phyloP scores from a whole-genome alignment of 1,140 invertebrate genomes.

The Lasaia peninsularis region DNA sequence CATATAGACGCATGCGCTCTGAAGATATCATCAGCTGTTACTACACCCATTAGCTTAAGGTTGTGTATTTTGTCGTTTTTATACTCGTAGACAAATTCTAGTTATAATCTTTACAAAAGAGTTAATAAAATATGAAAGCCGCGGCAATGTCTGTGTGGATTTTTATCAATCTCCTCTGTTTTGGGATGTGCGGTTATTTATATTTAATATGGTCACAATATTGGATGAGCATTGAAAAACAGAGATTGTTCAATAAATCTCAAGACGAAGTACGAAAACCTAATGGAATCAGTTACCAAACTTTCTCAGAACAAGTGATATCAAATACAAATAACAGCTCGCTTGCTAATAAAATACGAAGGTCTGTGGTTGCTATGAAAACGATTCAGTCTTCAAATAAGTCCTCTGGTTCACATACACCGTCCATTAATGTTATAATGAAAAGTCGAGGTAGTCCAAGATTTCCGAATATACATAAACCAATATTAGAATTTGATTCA shows the following conservation, averaged over 20 bases:
- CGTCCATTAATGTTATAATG: conserved; percentile 48
- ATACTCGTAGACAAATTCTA: not conserved
- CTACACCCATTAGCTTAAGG: conserved; percentile 36
- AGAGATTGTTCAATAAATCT: conserved; percentile 62
- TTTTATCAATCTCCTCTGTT: conserved; percentile 83
- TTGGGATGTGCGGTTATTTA: conserved; percentile 84
- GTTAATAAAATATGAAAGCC: conserved; percentile 74
- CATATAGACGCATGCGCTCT: not conserved
- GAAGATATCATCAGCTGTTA: conserved; percentile 36
- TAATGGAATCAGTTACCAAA: conserved; percentile 38
- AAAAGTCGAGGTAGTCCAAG: conserved; percentile 73
- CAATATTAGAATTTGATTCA: conserved; percentile 75
- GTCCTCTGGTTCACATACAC: conserved; percentile 30
- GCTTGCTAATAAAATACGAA: conserved; percentile 42
- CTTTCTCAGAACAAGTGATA: conserved; percentile 42
- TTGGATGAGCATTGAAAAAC: conserved; percentile 79
- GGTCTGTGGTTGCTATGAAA: conserved; percentile 51
- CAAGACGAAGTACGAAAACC: conserved; percentile 42
- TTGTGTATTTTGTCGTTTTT: conserved; percentile 4
- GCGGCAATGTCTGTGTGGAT: conserved; percentile 83
- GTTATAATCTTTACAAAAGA: conserved; percentile 14
- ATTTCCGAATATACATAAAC: conserved; percentile 77
- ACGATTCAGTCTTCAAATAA: conserved; percentile 36
- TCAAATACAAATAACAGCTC: conserved; percentile 34
- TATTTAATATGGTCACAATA: conserved; percentile 85